A percentile compares a stretch with the other conserved stretches of the same genome.
Conservation (phyloP, 1,140 invertebrate genomes). For the Adelges cooleyi region DNA sequence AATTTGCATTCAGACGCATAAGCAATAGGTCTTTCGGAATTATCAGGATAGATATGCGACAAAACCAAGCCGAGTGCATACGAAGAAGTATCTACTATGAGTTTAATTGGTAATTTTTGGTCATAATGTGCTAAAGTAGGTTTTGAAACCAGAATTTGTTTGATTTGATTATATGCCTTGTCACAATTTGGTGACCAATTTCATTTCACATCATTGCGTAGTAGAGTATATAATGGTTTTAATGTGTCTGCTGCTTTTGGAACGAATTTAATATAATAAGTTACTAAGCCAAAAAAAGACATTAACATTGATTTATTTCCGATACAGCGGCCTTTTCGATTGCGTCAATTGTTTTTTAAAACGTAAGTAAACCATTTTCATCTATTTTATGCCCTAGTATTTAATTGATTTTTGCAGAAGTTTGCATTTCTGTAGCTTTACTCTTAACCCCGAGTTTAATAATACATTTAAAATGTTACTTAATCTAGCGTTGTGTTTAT, state of each 20-base stretch:
- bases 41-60: background rate
- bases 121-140: conserved; percentile 31
- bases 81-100: conserved; percentile 30
- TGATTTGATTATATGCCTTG: conserved; percentile 20
- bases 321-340: too few relatives aligned
- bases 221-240: conserved; percentile 33
- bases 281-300: conserved; percentile 36
- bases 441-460: too few relatives aligned
- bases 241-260: conserved; percentile 32
- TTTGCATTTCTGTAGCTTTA: too few relatives aligned
- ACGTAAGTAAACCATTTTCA: conserved; percentile 35
- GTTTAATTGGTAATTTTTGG: conserved; percentile 27
- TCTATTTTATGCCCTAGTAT: conserved; percentile 38
- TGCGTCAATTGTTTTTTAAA: conserved; percentile 37
- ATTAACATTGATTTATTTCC: conserved; percentile 37
- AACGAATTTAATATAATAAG: conserved; percentile 37
- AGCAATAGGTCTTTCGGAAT: background rate
- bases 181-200: conserved; percentile 29
- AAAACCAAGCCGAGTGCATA: conserved; percentile 30
- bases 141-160: conserved; percentile 9
- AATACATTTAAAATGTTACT: too few relatives aligned
- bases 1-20: too few relatives aligned
- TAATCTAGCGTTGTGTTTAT: too few relatives aligned
- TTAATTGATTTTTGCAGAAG: background rate
- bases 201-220: conserved; percentile 30